A percentile compares a stretch with the other conserved stretches of the same genome.
Conservation (phyloP, 2,113 vertebrate species). For the Noturus placidus region DNA sequence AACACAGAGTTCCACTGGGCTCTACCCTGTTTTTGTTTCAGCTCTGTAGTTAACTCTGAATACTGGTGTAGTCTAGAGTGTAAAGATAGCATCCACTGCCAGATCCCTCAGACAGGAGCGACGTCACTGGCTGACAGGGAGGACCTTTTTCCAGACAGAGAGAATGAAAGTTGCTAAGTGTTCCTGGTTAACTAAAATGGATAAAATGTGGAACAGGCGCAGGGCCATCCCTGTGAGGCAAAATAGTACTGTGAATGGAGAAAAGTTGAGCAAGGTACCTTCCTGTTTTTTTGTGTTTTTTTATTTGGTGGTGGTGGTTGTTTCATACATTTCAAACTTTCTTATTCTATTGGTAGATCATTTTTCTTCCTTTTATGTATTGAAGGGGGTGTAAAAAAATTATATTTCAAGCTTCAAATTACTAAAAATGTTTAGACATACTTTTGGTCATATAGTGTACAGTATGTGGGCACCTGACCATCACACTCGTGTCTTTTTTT, state of each 20-base stretch:
- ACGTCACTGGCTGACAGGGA: constrained; percentile 18
- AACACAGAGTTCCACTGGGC: constrained; percentile 8
- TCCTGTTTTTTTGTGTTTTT: too few species aligned
- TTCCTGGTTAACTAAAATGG: constrained; percentile 25
- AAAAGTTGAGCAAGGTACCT: not conserved
- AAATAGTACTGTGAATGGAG: not conserved
- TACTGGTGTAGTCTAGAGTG: constrained; percentile 3
- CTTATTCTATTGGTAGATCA: too few species aligned
- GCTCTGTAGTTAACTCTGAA: constrained; percentile 51
- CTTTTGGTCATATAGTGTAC: not conserved
- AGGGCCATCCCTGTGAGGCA: not conserved
- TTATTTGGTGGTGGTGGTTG: too few species aligned
- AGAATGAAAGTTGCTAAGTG: constrained; percentile 43
- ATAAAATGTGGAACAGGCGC: not conserved
- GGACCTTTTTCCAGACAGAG: constrained; percentile 5
- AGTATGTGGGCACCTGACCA: not conserved
- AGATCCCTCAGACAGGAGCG: constrained; percentile 42
- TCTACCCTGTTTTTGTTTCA: constrained; percentile 21
- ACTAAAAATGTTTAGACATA: not conserved
- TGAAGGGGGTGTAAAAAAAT: not conserved
- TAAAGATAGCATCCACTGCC: constrained; percentile 17
- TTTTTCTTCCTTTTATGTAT: not conserved
- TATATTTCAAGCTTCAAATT: not conserved
- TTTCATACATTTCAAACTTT: not conserved
- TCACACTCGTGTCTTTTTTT: not conserved